These are phyloP conservation scores for Poeciliopsis presidionis DNA, from an alignment of 2,797 vertebrate species.

Conservation along the genomic window DNA sequence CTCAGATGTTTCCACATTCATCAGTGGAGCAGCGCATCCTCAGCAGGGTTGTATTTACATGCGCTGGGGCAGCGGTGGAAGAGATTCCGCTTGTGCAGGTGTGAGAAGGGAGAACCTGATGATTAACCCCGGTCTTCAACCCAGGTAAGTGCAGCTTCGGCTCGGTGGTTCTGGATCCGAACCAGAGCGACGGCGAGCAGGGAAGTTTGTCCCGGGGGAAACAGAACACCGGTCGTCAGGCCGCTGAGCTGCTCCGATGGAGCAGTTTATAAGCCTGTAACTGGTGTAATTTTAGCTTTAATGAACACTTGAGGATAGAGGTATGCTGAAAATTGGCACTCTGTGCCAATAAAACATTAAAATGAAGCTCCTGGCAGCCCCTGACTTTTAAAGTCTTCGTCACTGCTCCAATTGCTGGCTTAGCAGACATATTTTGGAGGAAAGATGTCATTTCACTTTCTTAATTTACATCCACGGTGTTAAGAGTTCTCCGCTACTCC, in stretches of 20 bases:
- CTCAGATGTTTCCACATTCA: slow-evolving; percentile 38
- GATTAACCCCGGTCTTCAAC: slow-evolving; percentile 78
- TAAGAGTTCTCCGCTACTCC: neutral
- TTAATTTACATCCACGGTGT: neutral
- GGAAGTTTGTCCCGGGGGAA: slow-evolving; percentile 46
- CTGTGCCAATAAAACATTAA: slow-evolving; percentile 75
- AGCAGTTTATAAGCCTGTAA: slow-evolving; percentile 75
- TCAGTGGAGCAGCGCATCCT: slow-evolving; percentile 58
- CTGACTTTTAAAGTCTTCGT: slow-evolving; percentile 59
- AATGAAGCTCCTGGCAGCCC: slow-evolving; percentile 57
- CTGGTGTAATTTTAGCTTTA: slow-evolving; percentile 76
- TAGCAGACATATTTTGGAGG: slow-evolving; percentile 10
- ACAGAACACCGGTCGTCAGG: slow-evolving; percentile 38
- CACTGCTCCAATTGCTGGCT: slow-evolving; percentile 42
- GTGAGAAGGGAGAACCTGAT: slow-evolving; percentile 73
- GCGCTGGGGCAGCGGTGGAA: slow-evolving; percentile 28
- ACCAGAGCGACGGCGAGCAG: slow-evolving; percentile 25
- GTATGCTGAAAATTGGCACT: slow-evolving; percentile 74
- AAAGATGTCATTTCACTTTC: neutral
- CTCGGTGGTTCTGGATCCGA: slow-evolving; percentile 50
- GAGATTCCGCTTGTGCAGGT: slow-evolving; percentile 69
- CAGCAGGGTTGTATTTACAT: slow-evolving; percentile 71
- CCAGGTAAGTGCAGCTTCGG: slow-evolving; percentile 75
- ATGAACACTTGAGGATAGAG: slow-evolving; percentile 71
- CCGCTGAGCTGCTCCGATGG: slow-evolving; percentile 53